Conservation (phyloP, 2,888 invertebrate species). For the Trilocha varians region DNA sequence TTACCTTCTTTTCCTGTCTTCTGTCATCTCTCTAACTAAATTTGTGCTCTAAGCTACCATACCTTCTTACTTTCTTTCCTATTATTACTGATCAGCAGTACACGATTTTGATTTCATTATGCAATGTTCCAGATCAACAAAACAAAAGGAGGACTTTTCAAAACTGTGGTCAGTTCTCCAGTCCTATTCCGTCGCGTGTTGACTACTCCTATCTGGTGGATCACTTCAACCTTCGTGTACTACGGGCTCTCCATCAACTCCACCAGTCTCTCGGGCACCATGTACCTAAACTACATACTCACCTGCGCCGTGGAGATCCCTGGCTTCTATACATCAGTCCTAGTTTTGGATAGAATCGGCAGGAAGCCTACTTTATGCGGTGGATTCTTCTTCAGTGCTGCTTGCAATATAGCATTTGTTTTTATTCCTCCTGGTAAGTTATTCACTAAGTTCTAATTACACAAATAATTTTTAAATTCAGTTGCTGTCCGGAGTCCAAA, state of each 20-base stretch:
- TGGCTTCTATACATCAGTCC: slow-evolving; percentile 75
- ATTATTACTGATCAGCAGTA: too few relatives aligned
- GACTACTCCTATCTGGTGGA: slow-evolving; percentile 84
- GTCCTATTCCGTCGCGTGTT: slow-evolving; percentile 69
- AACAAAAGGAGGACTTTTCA: slow-evolving; percentile 22
- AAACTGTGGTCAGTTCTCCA: slow-evolving; percentile 57
- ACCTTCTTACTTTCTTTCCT: too few relatives aligned
- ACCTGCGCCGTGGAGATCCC: slow-evolving; percentile 80
- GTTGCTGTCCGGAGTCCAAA: too few relatives aligned
- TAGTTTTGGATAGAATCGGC: slow-evolving; percentile 76
- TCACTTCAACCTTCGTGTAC: slow-evolving; percentile 83
- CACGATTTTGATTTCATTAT: too few relatives aligned
- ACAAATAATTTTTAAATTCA: too few relatives aligned
- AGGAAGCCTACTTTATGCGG: slow-evolving; percentile 73
- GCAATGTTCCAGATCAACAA: slow-evolving; percentile 8
- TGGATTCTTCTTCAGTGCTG: slow-evolving; percentile 75
- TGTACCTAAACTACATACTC: slow-evolving; percentile 81
- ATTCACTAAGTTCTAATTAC: too few relatives aligned
- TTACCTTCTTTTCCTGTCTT: too few relatives aligned
- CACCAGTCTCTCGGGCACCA: slow-evolving; percentile 80
- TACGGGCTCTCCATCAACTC: slow-evolving; percentile 87
- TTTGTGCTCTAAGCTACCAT: too few relatives aligned
- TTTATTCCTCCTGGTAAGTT: slow-evolving; percentile 68
- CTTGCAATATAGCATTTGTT: slow-evolving; percentile 48
- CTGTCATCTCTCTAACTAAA: too few relatives aligned